Evolutionary conservation across 2,113 vertebrate genomes (phyloP).

Genomic region (Vidua macroura): DNA sequence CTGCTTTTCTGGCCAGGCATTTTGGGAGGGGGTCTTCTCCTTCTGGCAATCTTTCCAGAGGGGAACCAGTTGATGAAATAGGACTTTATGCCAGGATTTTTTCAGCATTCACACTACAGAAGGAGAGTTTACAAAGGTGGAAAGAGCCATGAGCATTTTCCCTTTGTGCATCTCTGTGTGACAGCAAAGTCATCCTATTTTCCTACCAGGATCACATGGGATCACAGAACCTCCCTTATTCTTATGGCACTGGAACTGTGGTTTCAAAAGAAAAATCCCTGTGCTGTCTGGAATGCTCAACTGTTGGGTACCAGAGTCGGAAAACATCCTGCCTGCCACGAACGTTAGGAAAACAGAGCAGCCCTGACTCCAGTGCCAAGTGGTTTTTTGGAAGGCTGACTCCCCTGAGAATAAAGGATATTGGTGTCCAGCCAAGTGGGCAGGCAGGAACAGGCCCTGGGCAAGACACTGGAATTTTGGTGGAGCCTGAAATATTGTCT

Average conservation of each 20-base stretch:
- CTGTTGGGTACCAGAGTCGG: conserved; percentile 45
- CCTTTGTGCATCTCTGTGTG: neutral
- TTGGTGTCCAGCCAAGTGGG: conserved; percentile 29
- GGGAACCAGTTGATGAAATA: neutral
- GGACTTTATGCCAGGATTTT: neutral
- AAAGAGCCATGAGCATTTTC: neutral
- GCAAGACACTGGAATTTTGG: conserved; percentile 31
- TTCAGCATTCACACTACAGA: neutral
- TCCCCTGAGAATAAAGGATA: conserved; percentile 36
- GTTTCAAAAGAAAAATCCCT: conserved; percentile 28
- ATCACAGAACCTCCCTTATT: neutral
- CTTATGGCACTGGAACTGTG: neutral
- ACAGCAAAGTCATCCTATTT: conserved; percentile 1
- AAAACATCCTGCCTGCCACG: conserved; percentile 44
- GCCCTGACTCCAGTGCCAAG: conserved; percentile 26
- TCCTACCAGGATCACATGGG: neutral
- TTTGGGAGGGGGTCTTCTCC: neutral
- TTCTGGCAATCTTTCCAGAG: neutral
- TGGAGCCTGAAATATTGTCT: neutral
- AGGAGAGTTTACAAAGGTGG: neutral
- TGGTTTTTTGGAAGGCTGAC: conserved; percentile 40
- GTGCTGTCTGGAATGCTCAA: conserved; percentile 29
- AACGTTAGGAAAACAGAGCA: conserved; percentile 43
- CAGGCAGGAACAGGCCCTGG: conserved; percentile 33
- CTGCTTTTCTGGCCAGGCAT: neutral